Conservation (phyloP, 2,113 vertebrate species). For the Phylloscopus trochiloides region DNA sequence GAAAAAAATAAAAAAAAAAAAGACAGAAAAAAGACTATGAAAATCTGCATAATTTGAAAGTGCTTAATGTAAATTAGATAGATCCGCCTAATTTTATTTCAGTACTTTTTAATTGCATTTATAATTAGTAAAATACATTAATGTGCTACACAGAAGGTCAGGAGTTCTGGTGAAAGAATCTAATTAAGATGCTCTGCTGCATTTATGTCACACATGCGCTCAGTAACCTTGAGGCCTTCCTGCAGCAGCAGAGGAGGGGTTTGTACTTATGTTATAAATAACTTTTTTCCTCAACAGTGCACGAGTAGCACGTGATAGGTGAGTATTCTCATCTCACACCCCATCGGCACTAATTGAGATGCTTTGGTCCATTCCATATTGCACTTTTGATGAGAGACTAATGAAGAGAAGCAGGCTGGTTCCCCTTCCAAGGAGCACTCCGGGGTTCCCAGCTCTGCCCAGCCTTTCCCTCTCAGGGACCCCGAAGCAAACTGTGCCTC, state of each 20-base stretch:
- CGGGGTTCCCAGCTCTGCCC: not conserved
- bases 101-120: slow-evolving; percentile 83
- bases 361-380: not conserved
- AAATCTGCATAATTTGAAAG: slow-evolving; percentile 79
- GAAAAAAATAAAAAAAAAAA: slow-evolving; percentile 41
- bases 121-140: slow-evolving; percentile 83
- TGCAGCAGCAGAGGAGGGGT: not conserved
- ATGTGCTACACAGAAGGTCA: slow-evolving; percentile 75
- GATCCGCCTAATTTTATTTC: slow-evolving; percentile 81
- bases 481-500: not conserved
- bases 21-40: not conserved
- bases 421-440: not conserved
- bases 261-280: not conserved
- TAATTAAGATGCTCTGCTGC: slow-evolving; percentile 70
- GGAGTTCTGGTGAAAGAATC: slow-evolving; percentile 71
- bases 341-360: not conserved
- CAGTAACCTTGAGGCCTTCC: slow-evolving; percentile 47
- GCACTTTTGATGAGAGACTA: not conserved
- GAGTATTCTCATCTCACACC: not conserved
- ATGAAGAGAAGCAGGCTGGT: not conserved
- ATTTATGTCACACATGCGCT: slow-evolving; percentile 47
- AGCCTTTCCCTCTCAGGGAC: not conserved
- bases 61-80: slow-evolving; percentile 81
- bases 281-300: not conserved
- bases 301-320: not conserved